Evolutionary conservation across 2,113 vertebrate species (phyloP).

Genomic region (Balaenoptera acutorostrata): DNA sequence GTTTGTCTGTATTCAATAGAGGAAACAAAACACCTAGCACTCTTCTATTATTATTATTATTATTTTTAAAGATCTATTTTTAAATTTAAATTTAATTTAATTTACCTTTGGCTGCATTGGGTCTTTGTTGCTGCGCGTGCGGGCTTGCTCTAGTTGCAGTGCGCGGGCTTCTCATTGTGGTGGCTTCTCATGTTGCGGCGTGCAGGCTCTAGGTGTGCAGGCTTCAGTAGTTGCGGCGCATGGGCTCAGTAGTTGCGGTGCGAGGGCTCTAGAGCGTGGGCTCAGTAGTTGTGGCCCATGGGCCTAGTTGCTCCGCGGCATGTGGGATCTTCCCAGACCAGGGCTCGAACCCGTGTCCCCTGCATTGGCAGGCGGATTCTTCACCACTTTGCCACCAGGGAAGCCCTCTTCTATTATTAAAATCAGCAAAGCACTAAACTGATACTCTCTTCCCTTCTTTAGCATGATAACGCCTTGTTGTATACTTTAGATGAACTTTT

Average conservation of each 20-base stretch:
- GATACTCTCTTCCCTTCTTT: not conserved
- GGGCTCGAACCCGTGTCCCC: not conserved
- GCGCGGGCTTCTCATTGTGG: not conserved
- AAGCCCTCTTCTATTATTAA: not conserved
- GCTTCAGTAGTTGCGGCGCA: not conserved
- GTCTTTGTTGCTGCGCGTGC: not conserved
- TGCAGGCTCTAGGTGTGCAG: fast-evolving
- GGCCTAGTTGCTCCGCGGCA: not conserved
- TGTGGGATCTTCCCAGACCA: fast-evolving
- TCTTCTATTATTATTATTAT: not conserved
- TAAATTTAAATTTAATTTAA: no score
- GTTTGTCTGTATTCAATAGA: not conserved
- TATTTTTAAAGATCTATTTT: no score
- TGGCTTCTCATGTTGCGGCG: not conserved
- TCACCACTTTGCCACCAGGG: no score
- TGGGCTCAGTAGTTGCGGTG: not conserved
- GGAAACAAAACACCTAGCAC: not conserved
- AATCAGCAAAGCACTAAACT: not conserved
- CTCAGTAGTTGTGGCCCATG: no score
- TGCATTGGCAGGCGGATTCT: no score
- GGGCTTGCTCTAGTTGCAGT: not conserved
- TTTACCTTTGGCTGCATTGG: not conserved
- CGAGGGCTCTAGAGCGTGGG: no score
- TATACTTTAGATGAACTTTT: not conserved
- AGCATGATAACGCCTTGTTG: not conserved